Base-by-base conservation (phyloP, 1,140 invertebrate species). In the Zaprionus nigranus region DNA sequence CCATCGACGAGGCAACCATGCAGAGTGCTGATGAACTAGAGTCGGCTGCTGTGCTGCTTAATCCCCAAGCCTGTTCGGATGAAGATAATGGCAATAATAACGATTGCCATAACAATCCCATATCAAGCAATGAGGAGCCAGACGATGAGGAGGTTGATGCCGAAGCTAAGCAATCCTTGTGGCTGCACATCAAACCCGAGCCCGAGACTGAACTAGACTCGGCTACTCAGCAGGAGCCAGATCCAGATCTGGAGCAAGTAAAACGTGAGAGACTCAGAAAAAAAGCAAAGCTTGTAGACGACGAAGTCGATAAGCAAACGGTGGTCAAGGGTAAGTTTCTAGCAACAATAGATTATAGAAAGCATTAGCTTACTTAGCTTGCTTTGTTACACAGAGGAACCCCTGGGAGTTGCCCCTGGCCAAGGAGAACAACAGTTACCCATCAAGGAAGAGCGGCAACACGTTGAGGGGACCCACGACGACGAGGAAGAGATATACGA, bases 61-160 rank as follows among this genome's bases (percentile, higher is more conserved):
- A 88, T 60, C 66, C 20, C 20, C n/a, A 15, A 26, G 22, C 5
- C 4, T 54, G 54, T 12, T 30, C 59, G 24, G 73, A 80, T 24
- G 76, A 71, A 1, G 65, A 79, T 12, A 64, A 69, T 5, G 28
- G 51, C 2, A 65, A 77, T 0, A 73, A 46, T 6, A 54, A 26
- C 7, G 49, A 46, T 59, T 76, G 73, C 67, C 70, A 86, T 40
- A 88, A 78, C 11, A 92, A 92, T 77, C 91, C 91, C 30, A 92
- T 92, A 70, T 92, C 91, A 9, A 92, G 90, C 57, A 92, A 92
- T 65, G 91, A 92, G 11, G 90, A 92, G 26, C 57, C 24, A 9
- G 71, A 65, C 9, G 71, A 77, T 36, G 73, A 82, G 6, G 81
- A 66, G 3, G 68, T 56, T 2, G 66, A 81, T 57, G 73, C 74